Conservation (phyloP, 2,113 vertebrate species). For the Peromyscus polionotus region DNA sequence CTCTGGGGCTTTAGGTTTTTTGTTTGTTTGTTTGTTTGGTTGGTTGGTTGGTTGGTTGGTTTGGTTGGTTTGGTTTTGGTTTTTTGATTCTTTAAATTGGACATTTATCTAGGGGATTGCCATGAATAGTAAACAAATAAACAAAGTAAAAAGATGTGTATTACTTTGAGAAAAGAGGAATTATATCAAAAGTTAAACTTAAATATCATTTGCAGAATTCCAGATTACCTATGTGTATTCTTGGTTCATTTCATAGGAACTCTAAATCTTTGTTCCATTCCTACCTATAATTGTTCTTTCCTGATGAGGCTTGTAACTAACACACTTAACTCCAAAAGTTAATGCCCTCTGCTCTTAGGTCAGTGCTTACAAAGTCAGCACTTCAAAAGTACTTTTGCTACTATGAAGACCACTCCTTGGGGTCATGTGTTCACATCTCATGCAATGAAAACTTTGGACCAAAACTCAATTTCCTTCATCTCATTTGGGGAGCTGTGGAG, state of each 20-base stretch:
- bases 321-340: constrained; percentile 39
- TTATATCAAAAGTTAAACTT: constrained; percentile 67
- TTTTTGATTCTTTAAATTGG: constrained; percentile 66
- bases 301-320: not conserved
- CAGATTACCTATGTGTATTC: not conserved
- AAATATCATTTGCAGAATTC: constrained; percentile 55
- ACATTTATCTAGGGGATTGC: constrained; percentile 47
- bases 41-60: too few species aligned
- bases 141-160: constrained; percentile 42
- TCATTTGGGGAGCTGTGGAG: not conserved
- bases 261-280: constrained; percentile 8
- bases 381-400: not conserved
- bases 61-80: not conserved
- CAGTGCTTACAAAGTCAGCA: not conserved
- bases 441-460: not conserved
- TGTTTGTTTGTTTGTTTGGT: not conserved
- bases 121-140: constrained; percentile 65
- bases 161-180: constrained; percentile 52
- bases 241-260: constrained; percentile 29
- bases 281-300: not conserved
- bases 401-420: not conserved
- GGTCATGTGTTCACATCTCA: not conserved
- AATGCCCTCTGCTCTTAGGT: not conserved
- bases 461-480: not conserved
- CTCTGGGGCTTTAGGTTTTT: not conserved